Evolutionary conservation across 2,113 vertebrate species (phyloP), one percentile per base, ranked within the genome.

Genomic region (Corythaixoides concolor): DNA sequence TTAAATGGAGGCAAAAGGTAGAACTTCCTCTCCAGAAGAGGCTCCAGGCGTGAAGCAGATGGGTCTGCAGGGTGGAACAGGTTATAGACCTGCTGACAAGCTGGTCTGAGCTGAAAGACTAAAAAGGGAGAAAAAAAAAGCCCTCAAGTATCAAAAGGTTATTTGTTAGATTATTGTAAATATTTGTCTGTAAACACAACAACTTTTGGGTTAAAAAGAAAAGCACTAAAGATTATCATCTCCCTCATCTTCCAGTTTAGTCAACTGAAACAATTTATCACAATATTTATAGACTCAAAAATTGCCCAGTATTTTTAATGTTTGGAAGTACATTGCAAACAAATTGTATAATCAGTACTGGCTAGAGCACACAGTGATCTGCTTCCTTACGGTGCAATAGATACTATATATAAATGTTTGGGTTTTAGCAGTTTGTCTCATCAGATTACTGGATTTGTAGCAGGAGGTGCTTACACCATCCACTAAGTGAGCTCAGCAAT

Each of bases 21-120:
- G 97, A 99, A 99, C 41, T 98, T 98, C 93, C 98, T 99, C 95
- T 99, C 99, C 97, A 99, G 97, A 72, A 99, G 99, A 1, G 99
- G 99, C 92, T 99, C 99, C 0, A 99, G 98, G 81, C 99, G 99
- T 3, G 99, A 99, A 47, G 99, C 99, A 1, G 99, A 99, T 0
- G 99, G 99, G 97, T 99, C 99, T 23, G 99, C 99, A 3, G 99
- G 99, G 95, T 99, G 99, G 97, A 99, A 99, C 83, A 99, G 98
- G 98, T 99, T 99, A 95, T 99, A 99, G 56, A 99, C 98, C 97
- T 99, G 99, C 98, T 99, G 99, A 94, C 99, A 99, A 87, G 99
- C 99, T 4, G 99, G 99, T 82, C 99, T 99, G 80, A 99, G 98
- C 84, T 99, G 99, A 95, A 97, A 98, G 66, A 98, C 98, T 98